Base-by-base conservation (phyloP, 2,888 invertebrate species). In the Geophilus truncorum region DNA sequence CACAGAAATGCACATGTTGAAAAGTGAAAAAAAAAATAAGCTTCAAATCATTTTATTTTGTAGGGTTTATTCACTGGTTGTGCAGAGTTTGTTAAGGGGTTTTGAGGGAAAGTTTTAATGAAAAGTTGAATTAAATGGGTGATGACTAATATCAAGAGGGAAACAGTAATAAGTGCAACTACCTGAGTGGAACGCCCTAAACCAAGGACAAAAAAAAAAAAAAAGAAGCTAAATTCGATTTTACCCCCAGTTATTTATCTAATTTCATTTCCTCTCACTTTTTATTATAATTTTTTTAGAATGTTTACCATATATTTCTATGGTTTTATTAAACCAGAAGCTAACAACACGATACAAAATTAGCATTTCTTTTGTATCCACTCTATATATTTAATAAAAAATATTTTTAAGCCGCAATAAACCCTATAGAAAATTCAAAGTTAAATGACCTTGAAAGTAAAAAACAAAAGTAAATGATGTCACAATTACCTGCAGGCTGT, bases 401-500 rank as follows among this genome's bases (percentile, higher is more conserved):
- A n/a, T n/a, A n/a, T n/a, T n/a, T n/a, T n/a, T n/a, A n/a, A n/a
- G n/a, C n/a, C n/a, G n/a, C n/a, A n/a, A n/a, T n/a, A n/a, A n/a
- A n/a, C n/a, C n/a, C n/a, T n/a, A n/a, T n/a, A 4, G 5, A 18
- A 51, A 45, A 45, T 18, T 15, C 12, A 45, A 45, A 45, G 51
- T 18, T 51, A 51, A 51, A 51, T 18, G 18, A 51, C 51, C 51
- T 51, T 51, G 51, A n/a, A 18, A 51, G 18, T 18, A 7, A 51
- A 51, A 0, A 15, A 51, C 18, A 18, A 18, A 51, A 25, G 9
- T 5, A 25, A 75, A 75, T 30, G 75, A 75, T 30, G 32, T 75
- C 32, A n/a, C 32, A n/a, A 28, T 77, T 34, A 77, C 77, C 77
- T 77, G 77, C 51, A 51, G 51, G 36, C 77, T 77, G 18, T 77